Base-by-base conservation (phyloP, 2,113 vertebrate species). In the Pavo muticus region DNA sequence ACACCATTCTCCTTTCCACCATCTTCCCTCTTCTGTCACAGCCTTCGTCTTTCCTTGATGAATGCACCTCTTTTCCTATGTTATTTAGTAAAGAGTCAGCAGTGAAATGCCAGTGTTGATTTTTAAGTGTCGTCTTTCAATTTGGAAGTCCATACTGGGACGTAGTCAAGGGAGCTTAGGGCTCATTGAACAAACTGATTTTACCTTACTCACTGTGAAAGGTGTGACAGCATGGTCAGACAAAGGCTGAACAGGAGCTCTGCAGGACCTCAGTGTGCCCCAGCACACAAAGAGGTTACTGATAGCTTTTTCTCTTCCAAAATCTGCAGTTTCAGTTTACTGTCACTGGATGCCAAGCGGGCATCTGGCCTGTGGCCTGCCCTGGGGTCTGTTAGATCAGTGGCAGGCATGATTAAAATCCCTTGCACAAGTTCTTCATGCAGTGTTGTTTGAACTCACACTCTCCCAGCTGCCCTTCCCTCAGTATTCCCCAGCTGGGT, bases 31-130 rank as follows among this genome's bases (percentile, higher is more conserved):
- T 27, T 84, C 63, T 92, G 72, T 67, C 30, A 32, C 18, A 79
- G 68, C 40, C 90, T 93, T 95, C 94, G 80, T 92, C 88, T 93
- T 90, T 47, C 29, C n/a, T 70, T 73, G 88, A 61, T 59, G 79
- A 77, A 70, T 37, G 52, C 57, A 27, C 6, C 76, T 27, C 69
- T 29, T 45, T 29, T 44, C 48, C 52, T 71, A 0, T 42, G 39
- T 59, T 60, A 1, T 68, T 73, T 27, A 42, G 42, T 65, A 30
- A 65, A 63, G 68, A 42, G 50, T 45, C 79, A 67, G 30, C 48
- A 35, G 24, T 24, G 87, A 74, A 67, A 68, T 40, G 19, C 9
- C 60, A 45, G 2, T 6, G 24, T 18, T 60, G 56, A n/a, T 44
- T 61, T 54, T 61, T 21, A 76, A 65, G 25, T 17, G 42, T 45